Conservation (phyloP, 2,113 vertebrate genomes). For the Melanerpes formicivorus region DNA sequence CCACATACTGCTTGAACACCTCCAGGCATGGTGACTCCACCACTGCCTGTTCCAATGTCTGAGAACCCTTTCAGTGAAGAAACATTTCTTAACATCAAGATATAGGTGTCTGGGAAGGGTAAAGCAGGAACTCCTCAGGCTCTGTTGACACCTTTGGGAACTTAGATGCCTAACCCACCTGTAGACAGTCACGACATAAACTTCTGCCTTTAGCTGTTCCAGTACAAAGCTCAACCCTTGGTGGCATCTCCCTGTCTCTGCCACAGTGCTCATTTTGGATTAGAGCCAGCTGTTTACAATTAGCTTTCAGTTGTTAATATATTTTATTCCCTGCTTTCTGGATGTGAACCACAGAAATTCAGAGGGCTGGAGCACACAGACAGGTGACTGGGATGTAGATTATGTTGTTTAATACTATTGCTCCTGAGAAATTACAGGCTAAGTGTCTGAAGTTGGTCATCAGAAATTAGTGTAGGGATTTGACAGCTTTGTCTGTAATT, state of each 20-base stretch:
- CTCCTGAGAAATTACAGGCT: constrained; percentile 43
- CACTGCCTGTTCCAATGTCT: too few relatives aligned
- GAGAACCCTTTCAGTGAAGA: too few relatives aligned
- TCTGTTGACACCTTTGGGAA: background rate
- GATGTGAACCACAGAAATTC: background rate
- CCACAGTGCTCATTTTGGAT: background rate
- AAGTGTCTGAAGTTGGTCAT: constrained; percentile 54
- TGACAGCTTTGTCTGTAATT: constrained; percentile 47
- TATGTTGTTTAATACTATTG: constrained; percentile 25
- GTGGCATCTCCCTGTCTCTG: background rate
- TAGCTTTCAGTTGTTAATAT: background rate
- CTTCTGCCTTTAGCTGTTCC: background rate
- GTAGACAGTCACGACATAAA: background rate
- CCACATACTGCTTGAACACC: too few relatives aligned
- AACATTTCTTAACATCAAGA: background rate
- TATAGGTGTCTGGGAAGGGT: accelerated
- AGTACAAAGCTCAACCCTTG: background rate
- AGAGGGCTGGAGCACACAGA: background rate
- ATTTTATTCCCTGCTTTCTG: constrained; percentile 8
- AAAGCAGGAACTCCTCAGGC: accelerated
- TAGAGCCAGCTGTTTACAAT: background rate
- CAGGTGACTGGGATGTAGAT: constrained; percentile 19
- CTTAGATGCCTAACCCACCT: background rate
- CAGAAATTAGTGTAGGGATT: constrained; percentile 45
- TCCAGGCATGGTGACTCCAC: too few relatives aligned